phyloP scores from a whole-genome alignment of 2,113 vertebrate species.

The Hypanus sabinus region DNA sequence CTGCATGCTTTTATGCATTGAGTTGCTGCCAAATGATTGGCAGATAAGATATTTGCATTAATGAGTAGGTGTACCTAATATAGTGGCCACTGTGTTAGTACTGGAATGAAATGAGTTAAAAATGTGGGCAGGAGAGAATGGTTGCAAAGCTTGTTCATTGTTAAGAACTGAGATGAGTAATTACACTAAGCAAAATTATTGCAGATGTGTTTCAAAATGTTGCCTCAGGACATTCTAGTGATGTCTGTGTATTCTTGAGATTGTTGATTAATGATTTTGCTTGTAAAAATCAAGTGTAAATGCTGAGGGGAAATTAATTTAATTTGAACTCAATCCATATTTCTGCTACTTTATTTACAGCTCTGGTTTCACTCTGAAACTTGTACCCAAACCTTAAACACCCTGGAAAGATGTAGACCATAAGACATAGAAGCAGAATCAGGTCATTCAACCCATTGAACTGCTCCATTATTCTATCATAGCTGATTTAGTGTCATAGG shows the following conservation, averaged over 20 bases:
- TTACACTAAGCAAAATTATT: conserved; percentile 32
- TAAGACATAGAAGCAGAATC: too few species aligned
- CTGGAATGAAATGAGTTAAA: conserved; percentile 17
- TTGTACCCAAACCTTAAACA: not conserved
- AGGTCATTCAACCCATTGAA: too few species aligned
- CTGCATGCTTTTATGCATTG: too few species aligned
- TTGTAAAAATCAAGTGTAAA: conserved; percentile 21
- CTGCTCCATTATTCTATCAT: too few species aligned
- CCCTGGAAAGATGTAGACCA: not conserved
- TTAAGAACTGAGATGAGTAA: conserved; percentile 13
- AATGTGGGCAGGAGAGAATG: not conserved
- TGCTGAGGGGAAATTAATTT: conserved; percentile 13
- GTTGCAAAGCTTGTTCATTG: not conserved
- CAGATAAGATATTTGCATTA: too few species aligned
- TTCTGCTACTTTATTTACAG: not conserved
- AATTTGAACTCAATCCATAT: conserved; percentile 31
- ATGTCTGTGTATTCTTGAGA: conserved; percentile 9
- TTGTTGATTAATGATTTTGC: conserved; percentile 34
- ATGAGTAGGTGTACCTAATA: too few species aligned
- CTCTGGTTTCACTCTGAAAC: conserved; percentile 3
- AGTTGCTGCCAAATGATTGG: too few species aligned
- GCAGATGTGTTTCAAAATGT: conserved; percentile 13
- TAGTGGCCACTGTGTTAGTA: not conserved
- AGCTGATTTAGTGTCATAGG: too few species aligned
- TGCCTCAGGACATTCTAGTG: not conserved